Evolutionary conservation across 2,888 invertebrate species (phyloP).

Genomic region (Drosophila cognata): DNA sequence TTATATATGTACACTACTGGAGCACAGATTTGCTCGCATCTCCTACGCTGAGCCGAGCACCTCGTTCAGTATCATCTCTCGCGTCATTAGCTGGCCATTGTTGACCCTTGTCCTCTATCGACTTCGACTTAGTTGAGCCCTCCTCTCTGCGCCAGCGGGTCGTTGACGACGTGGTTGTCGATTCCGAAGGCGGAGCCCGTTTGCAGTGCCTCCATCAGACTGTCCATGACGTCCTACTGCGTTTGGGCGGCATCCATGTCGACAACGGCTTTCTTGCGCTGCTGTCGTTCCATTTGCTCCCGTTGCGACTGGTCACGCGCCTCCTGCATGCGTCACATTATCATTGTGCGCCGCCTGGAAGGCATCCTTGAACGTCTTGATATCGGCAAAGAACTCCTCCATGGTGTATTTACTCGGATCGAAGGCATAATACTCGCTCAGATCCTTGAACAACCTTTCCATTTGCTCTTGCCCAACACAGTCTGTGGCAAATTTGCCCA

Average conservation of each 20-base stretch:
- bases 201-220: conserved; percentile 96
- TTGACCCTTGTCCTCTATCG: conserved; percentile 92
- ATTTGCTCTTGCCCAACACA: conserved; percentile 92
- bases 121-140: conserved; percentile 95
- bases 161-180: conserved; percentile 92
- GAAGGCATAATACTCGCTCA: conserved; percentile 96
- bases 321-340: conserved; percentile 92
- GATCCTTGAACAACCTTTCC: conserved; percentile 92
- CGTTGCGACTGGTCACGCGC: conserved; percentile 94
- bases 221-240: conserved; percentile 99
- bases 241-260: conserved; percentile 95
- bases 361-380: conserved; percentile 97
- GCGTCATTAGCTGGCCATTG: conserved; percentile 82
- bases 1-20: conserved; percentile 68
- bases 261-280: conserved; percentile 93
- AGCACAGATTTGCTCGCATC: conserved; percentile 5
- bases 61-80: conserved; percentile 84
- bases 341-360: conserved; percentile 94
- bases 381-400: conserved; percentile 97
- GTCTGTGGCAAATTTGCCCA: conserved; percentile 94
- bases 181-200: conserved; percentile 97
- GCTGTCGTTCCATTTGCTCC: conserved; percentile 92
- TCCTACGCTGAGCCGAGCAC: conserved; percentile 81
- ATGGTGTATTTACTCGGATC: conserved; percentile 96
- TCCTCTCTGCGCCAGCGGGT: conserved; percentile 95